Conservation (phyloP, 2,888 invertebrate genomes). For the Hydroisotoma schaefferi region DNA sequence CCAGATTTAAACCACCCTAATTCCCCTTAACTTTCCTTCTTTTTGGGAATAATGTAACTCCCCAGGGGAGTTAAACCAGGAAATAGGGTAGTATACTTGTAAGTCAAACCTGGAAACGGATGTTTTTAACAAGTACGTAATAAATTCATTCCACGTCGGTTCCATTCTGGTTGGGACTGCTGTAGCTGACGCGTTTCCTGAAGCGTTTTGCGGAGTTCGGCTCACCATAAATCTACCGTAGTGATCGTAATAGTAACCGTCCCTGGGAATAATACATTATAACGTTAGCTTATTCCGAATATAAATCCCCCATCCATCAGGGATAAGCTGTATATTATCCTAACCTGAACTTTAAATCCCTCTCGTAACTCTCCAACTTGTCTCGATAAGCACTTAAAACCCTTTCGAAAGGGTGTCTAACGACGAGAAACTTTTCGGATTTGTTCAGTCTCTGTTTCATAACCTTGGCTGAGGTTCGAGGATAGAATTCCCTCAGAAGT, state of each 20-base stretch:
- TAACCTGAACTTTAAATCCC: conserved; percentile 42
- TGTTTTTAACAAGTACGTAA: conserved; percentile 38
- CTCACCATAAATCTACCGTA: conserved; percentile 43
- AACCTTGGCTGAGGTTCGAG: conserved; percentile 18
- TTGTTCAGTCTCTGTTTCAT: conserved; percentile 32
- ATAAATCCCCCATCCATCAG: not conserved
- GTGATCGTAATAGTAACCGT: conserved; percentile 45
- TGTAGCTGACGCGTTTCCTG: conserved; percentile 8
- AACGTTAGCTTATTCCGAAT: not conserved
- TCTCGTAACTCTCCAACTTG: conserved; percentile 39
- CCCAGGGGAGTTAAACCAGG: too few relatives aligned
- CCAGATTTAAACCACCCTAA: not conserved
- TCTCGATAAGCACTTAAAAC: conserved; percentile 45
- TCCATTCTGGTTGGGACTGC: conserved; percentile 18
- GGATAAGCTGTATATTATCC: not conserved
- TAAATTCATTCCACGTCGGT: conserved; percentile 45
- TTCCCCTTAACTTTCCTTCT: not conserved
- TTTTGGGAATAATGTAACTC: too few relatives aligned
- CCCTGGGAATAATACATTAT: too few relatives aligned
- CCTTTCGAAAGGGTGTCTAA: conserved; percentile 46
- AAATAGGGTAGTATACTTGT: not conserved
- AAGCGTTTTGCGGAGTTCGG: not conserved
- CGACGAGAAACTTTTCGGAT: conserved; percentile 38
- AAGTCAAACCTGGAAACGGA: conserved; percentile 30
- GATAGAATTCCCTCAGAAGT: conserved; percentile 40